Evolutionary conservation across 1,140 invertebrate species (phyloP).

Genomic region (Hylyphantes graminicola): DNA sequence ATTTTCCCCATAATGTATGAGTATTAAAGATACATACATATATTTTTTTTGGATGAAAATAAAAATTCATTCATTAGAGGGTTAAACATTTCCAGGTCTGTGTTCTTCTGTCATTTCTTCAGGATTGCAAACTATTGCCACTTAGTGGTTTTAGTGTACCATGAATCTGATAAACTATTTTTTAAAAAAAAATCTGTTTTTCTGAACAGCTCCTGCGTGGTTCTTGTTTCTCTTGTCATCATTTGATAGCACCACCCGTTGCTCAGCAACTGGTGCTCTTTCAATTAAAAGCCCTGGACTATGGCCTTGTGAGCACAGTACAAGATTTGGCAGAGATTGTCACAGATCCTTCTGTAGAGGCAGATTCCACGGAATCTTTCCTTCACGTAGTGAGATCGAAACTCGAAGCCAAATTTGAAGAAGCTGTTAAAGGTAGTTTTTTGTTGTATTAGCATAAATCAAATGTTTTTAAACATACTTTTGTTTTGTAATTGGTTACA

Average conservation of each 20-base stretch:
- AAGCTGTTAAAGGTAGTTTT: constrained; percentile 31
- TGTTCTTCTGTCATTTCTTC: not conserved
- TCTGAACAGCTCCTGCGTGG: constrained; percentile 72
- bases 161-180: not conserved
- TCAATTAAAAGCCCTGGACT: constrained; percentile 81
- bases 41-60: no score
- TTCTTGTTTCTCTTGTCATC: constrained; percentile 71
- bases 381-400: constrained; percentile 5
- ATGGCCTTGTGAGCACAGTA: constrained; percentile 79
- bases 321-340: constrained; percentile 73
- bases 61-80: no score
- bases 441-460: no score
- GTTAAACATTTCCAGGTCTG: not conserved
- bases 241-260: constrained; percentile 64
- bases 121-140: not conserved
- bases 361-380: not conserved
- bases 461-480: no score
- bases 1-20: no score
- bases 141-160: not conserved
- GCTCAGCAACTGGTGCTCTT: constrained; percentile 72
- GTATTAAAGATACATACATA: no score
- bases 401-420: constrained; percentile 22
- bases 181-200: constrained; percentile 28
- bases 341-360: constrained; percentile 1
- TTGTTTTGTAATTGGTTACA: no score